Percentiles rank a stretch among this genome's conserved stretches.
These are phyloP conservation scores for Amphiprion ocellaris DNA, from an alignment of 2,113 vertebrate genomes.

Conservation along the genomic window DNA sequence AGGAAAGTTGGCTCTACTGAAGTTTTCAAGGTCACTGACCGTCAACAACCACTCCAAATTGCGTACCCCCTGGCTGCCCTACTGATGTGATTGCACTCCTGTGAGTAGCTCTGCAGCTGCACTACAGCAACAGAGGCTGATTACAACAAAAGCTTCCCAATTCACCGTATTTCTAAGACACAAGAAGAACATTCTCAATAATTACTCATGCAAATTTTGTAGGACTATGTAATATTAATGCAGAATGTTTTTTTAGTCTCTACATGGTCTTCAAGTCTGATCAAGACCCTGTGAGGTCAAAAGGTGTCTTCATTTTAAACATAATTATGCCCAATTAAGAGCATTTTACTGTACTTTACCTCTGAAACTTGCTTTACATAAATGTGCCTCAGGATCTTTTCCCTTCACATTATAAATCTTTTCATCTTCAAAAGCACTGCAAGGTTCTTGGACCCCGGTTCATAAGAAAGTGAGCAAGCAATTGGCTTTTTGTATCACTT, in stretches of 20 bases:
- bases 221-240: not conserved
- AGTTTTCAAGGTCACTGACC: slow-evolving; percentile 58
- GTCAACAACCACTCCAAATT: slow-evolving; percentile 33
- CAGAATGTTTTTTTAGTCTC: not conserved
- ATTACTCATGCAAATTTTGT: not conserved
- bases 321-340: slow-evolving; percentile 18
- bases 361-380: slow-evolving; percentile 23
- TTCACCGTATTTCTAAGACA: not conserved
- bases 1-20: slow-evolving; percentile 25
- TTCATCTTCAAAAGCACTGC: slow-evolving; percentile 53
- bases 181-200: not conserved
- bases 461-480: not conserved
- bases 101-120: slow-evolving; percentile 19
- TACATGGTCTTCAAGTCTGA: not conserved
- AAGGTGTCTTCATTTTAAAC: slow-evolving; percentile 13
- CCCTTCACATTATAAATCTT: slow-evolving; percentile 25
- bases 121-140: not conserved
- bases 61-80: slow-evolving; percentile 5
- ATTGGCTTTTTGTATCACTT: not conserved
- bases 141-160: not conserved
- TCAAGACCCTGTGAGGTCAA: not conserved
- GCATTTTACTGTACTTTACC: slow-evolving; percentile 2
- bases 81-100: slow-evolving; percentile 51
- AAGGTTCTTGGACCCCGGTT: not conserved
- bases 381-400: slow-evolving; percentile 29